Evolutionary conservation across 1,140 invertebrate genomes (phyloP).

Genomic region (Apis florea): DNA sequence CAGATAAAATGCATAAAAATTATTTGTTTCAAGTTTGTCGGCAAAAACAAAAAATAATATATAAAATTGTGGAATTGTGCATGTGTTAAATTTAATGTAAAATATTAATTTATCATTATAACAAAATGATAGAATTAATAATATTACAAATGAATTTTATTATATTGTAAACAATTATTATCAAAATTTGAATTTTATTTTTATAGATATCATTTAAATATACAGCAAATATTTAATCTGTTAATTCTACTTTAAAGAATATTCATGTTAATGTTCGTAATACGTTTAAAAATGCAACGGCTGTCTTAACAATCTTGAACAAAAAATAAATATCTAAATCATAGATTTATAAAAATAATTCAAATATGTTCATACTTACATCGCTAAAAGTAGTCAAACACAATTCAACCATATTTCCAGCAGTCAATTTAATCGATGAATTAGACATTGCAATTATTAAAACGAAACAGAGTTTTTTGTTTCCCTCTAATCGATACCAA

Average conservation of each 20-base stretch:
- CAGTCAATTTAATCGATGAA: slow-evolving; percentile 56
- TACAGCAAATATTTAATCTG: not conserved
- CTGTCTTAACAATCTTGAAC: slow-evolving; percentile 31
- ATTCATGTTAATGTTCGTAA: slow-evolving; percentile 21
- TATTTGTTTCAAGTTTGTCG: too few species aligned
- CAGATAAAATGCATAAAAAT: too few species aligned
- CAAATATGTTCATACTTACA: too few species aligned
- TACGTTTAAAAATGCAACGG: slow-evolving; percentile 36
- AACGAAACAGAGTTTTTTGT: slow-evolving; percentile 47
- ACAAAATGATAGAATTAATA: not conserved
- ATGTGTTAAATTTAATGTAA: not conserved
- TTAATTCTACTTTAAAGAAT: too few species aligned
- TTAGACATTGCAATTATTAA: slow-evolving; percentile 62
- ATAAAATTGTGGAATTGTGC: too few species aligned
- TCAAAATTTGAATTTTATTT: too few species aligned
- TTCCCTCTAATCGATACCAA: slow-evolving; percentile 56
- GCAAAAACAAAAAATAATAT: not conserved
- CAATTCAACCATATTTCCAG: slow-evolving; percentile 56
- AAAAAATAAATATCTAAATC: not conserved
- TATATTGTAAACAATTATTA: not conserved
- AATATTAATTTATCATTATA: not conserved
- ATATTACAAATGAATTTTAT: not conserved
- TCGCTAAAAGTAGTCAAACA: slow-evolving; percentile 51
- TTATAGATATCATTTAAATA: not conserved
- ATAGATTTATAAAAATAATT: not conserved